Evolutionary conservation across 2,888 invertebrate species (phyloP).

Genomic region (Eurytoma californica): DNA sequence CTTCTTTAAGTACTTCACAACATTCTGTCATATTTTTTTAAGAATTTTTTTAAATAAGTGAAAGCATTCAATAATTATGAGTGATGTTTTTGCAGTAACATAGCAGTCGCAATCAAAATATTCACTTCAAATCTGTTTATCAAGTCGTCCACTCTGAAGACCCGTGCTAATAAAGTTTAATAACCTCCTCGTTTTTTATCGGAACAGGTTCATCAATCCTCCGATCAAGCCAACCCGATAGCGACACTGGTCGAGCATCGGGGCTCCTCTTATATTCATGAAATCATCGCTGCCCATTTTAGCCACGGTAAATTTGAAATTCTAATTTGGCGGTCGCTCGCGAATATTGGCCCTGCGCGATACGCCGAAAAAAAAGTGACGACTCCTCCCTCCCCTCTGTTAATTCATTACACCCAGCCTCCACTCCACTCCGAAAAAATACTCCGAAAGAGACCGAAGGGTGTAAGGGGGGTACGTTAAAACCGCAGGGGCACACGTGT

Average conservation of each 20-base stretch:
- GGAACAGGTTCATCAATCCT: not conserved
- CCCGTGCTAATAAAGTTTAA: too few relatives aligned
- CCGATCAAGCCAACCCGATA: not conserved
- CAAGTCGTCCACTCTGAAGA: too few relatives aligned
- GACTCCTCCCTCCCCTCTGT: not conserved
- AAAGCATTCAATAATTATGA: too few relatives aligned
- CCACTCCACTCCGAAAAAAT: too few relatives aligned
- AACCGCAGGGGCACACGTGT: not conserved
- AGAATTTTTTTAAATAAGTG: too few relatives aligned
- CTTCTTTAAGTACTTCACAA: too few relatives aligned
- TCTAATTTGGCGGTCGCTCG: not conserved
- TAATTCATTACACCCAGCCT: too few relatives aligned
- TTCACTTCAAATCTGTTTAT: too few relatives aligned
- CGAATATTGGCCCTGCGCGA: not conserved
- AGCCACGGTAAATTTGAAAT: not conserved
- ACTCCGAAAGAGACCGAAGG: not conserved
- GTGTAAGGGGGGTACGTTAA: not conserved
- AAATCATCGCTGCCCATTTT: constrained; percentile 8
- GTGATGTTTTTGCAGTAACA: too few relatives aligned
- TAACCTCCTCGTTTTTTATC: too few relatives aligned
- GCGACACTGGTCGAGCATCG: not conserved
- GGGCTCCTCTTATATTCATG: constrained; percentile 27
- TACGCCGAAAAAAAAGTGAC: not conserved
- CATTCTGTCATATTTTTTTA: too few relatives aligned
- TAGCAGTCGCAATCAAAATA: too few relatives aligned